phyloP scores from a whole-genome alignment of 92 coral and sea anemone species.

The Zoanthus sociatus region DNA sequence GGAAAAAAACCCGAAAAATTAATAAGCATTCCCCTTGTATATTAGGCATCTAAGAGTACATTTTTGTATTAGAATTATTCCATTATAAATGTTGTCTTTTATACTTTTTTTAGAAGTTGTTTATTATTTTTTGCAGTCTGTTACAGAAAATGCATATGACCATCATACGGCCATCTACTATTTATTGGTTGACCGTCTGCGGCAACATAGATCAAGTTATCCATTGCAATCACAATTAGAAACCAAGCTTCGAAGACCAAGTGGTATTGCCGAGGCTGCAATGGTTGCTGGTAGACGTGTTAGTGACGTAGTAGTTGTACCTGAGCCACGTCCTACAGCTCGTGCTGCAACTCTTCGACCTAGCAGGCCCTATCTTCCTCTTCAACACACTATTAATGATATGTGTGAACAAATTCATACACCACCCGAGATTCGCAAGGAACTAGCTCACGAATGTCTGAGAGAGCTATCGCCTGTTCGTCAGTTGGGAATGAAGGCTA shows the following conservation, averaged over 20 bases:
- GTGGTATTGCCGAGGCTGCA: constrained; percentile 98
- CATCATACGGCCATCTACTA: constrained; percentile 98
- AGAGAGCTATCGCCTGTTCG: constrained; percentile 89
- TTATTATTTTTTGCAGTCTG: constrained; percentile 69
- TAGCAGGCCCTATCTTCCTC: constrained; percentile 74
- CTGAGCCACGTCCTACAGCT: constrained; percentile 57
- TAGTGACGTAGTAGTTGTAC: constrained; percentile 64
- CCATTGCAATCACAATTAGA: constrained; percentile 86
- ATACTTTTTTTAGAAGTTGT: background rate
- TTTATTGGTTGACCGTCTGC: constrained; percentile 88
- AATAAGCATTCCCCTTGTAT: no score
- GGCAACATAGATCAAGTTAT: constrained; percentile 91
- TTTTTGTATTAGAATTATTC: background rate
- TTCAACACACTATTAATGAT: constrained; percentile 92
- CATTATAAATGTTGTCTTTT: background rate
- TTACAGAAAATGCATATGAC: constrained; percentile 88
- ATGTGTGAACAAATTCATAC: constrained; percentile 88
- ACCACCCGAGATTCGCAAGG: constrained; percentile 97
- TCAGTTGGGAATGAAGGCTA: constrained; percentile 71
- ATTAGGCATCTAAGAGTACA: background rate
- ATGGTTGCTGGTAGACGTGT: constrained; percentile 76
- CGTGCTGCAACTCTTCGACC: constrained; percentile 81
- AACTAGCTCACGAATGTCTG: constrained; percentile 88
- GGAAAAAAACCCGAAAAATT: no score
- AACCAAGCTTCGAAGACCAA: constrained; percentile 96